Percentiles rank a stretch among this genome's conserved stretches.
Evolutionary conservation across 2,113 vertebrate species (phyloP).

Genomic region (Dolichallabes microphthalmus): DNA sequence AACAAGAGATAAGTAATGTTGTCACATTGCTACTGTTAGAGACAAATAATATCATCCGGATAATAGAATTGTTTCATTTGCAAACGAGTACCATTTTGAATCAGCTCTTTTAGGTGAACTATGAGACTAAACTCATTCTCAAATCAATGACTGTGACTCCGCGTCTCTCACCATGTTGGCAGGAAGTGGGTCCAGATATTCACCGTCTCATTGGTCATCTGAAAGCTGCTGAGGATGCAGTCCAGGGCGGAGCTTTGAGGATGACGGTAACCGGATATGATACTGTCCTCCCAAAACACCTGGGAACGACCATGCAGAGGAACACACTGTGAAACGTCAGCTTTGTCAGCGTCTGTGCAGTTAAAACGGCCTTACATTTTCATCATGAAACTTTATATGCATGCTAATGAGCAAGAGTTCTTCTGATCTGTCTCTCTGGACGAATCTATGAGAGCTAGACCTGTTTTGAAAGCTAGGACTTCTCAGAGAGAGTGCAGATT

Average conservation of each 20-base stretch:
- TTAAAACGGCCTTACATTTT: background rate
- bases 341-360: background rate
- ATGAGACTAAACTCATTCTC: background rate
- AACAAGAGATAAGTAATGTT: no score
- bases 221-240: constrained; percentile 87
- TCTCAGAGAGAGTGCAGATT: background rate
- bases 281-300: constrained; percentile 84
- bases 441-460: no score
- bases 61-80: no score
- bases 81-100: background rate
- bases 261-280: constrained; percentile 80
- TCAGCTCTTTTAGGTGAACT: background rate
- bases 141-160: background rate
- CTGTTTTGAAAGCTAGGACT: no score
- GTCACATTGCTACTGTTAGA: no score
- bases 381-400: background rate
- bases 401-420: background rate
- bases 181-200: constrained; percentile 93
- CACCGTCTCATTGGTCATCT: constrained; percentile 84
- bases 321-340: background rate
- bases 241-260: constrained; percentile 82
- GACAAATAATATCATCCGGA: no score
- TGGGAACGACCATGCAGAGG: constrained; percentile 50
- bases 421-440: background rate
- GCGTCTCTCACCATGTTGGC: constrained; percentile 78